Base-by-base conservation (phyloP, 92 coral and sea anemone genomes). In the Parazoanthus atlanticus region DNA sequence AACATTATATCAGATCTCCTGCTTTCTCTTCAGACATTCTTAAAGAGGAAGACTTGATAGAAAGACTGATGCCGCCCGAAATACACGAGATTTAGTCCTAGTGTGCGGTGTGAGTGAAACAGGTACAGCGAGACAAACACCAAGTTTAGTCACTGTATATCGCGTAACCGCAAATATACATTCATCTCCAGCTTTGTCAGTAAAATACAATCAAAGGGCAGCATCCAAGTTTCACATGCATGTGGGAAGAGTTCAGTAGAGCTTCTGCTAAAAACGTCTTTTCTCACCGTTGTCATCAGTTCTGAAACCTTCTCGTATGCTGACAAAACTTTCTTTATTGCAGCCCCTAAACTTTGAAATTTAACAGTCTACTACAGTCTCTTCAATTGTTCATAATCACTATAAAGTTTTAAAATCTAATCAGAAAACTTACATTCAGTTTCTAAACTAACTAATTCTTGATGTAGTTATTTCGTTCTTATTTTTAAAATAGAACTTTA, bases 41-140 rank as follows among this genome's bases (percentile, higher is more conserved):
- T 46, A 54, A 11, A 28, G 76, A 84, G 25, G 87, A 46, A 29
- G 15, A 84, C 15, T 29, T 84, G 38, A 69, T 84, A 33, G 87
- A 84, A 74, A 74, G 74, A 28, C 31, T 70, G 43, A 70, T 16
- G 64, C 78, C 87, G 21, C 87, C 87, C 4, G 87, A 84, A 84
- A 70, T 84, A 26, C 87, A 84, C 65, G 87, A 84, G 78, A 12
- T 43, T 21, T 84, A 84, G 77, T 36, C 23, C 58, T 33, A 31
- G 28, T 3, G 34, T 5, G 38, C 19, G 58, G 2, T 15, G 58
- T 52, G 58, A 52, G 19, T 52, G 19, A 23, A 61, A 56, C 65
- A 56, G 65, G 3, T 61, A 3, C 69, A 23, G 69, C 69, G 28
- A 61, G 28, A 61, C 69, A 19, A 61, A 61, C n/a, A 56, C 28